Evolutionary conservation across 1,140 invertebrate genomes (phyloP).

Genomic region (Maconellicoccus hirsutus): DNA sequence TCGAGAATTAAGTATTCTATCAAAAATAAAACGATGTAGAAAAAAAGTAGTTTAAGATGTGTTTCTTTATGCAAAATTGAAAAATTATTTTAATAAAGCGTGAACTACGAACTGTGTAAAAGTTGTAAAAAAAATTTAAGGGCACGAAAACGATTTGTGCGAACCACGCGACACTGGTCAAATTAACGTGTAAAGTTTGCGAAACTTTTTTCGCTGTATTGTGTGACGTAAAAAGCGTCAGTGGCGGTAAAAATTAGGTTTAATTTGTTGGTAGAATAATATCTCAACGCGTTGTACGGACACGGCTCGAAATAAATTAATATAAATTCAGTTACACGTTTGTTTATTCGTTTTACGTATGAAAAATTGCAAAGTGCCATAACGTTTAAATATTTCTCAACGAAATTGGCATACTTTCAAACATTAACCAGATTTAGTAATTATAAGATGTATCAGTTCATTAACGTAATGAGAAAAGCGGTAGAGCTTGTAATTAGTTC

Average conservation of each 20-base stretch:
- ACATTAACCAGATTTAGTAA: neutral
- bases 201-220: too few species aligned
- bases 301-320: neutral
- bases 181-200: too few species aligned
- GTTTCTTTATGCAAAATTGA: too few species aligned
- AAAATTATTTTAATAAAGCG: too few species aligned
- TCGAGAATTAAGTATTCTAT: too few species aligned
- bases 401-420: neutral
- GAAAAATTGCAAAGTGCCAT: neutral
- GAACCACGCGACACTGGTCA: too few species aligned
- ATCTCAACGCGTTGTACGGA: neutral
- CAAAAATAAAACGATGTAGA: too few species aligned
- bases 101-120: too few species aligned
- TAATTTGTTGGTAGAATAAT: neutral
- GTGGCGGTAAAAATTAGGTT: conserved; percentile 2
- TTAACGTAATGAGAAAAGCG: conserved; percentile 3
- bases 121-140: too few species aligned
- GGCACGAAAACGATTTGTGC: too few species aligned
- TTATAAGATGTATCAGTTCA: neutral
- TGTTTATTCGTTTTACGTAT: neutral
- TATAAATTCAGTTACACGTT: neutral
- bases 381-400: neutral
- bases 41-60: too few species aligned
- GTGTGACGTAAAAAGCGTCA: neutral
- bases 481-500: neutral